Evolutionary conservation across 2,797 vertebrate species (phyloP).

Genomic region (Acropternis orthonyx): DNA sequence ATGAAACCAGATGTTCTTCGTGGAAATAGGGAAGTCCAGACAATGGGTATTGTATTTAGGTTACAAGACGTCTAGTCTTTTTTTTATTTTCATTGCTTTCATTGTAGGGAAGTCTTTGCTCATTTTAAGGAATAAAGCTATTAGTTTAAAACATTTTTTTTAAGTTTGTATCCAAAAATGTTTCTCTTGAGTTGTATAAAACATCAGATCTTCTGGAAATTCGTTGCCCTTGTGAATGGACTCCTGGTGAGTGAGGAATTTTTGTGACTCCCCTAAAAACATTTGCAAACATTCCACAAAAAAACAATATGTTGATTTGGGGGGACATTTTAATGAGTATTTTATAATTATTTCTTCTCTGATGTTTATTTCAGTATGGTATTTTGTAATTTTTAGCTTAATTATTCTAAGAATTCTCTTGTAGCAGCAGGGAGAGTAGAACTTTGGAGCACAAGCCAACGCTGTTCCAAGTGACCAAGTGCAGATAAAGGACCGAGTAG

Average conservation of each 20-base stretch:
- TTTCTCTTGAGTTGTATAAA: conserved; percentile 23
- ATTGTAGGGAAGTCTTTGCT: conserved; percentile 12
- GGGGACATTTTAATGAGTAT: background rate
- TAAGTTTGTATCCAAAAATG: conserved; percentile 1
- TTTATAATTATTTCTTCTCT: conserved; percentile 23
- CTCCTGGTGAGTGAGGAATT: conserved; percentile 7
- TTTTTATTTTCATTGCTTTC: conserved; percentile 22
- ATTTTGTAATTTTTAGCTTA: background rate
- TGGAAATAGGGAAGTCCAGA: conserved; percentile 32
- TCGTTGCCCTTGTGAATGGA: background rate
- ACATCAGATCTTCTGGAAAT: background rate
- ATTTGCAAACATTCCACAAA: conserved; percentile 34
- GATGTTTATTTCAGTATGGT: background rate
- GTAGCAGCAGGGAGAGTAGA: background rate
- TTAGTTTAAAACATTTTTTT: background rate
- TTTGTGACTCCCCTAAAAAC: conserved; percentile 51
- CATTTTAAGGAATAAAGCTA: background rate
- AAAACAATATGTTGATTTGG: background rate
- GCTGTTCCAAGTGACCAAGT: background rate
- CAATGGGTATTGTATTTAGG: conserved; percentile 61
- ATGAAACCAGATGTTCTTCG: conserved; percentile 75
- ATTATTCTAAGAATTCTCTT: background rate
- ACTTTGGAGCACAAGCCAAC: background rate
- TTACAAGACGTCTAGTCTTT: conserved; percentile 8
- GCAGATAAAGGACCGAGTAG: background rate